Percentiles rank a stretch among this genome's conserved stretches.
phyloP scores from a whole-genome alignment of 2,888 invertebrate species.

The Drosophila fungiperda region DNA sequence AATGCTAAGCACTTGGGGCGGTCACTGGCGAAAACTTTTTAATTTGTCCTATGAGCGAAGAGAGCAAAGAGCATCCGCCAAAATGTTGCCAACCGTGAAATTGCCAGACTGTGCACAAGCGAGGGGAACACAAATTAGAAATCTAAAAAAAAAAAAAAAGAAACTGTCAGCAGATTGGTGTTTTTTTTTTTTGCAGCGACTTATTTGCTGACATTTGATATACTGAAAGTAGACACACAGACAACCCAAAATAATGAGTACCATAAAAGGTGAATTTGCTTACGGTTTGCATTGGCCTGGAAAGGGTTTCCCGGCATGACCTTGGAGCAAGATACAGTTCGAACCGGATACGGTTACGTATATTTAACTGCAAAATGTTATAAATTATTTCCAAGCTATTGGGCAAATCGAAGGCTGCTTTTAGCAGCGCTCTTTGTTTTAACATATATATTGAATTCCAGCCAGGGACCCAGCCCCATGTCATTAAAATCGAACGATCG shows the following conservation, averaged over 20 bases:
- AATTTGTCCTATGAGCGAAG: conserved; percentile 62
- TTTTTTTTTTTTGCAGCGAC: conserved; percentile 44
- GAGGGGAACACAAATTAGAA: conserved; percentile 21
- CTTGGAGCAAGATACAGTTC: conserved; percentile 22
- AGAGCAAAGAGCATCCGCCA: conserved; percentile 51
- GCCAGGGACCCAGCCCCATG: conserved; percentile 47
- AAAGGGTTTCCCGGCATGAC: conserved; percentile 8
- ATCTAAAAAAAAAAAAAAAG: conserved; percentile 23
- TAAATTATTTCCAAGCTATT: conserved; percentile 79
- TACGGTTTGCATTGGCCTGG: conserved; percentile 34
- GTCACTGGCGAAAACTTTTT: conserved; percentile 66
- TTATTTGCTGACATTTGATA: conserved; percentile 70
- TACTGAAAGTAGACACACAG: conserved; percentile 33
- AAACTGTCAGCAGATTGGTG: conserved; percentile 72
- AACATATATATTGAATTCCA: conserved; percentile 75
- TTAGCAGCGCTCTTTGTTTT: conserved; percentile 69
- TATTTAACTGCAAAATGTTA: conserved; percentile 69
- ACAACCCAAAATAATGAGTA: conserved; percentile 64
- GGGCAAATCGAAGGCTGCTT: conserved; percentile 75
- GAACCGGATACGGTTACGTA: neutral
- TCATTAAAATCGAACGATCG: conserved; percentile 68
- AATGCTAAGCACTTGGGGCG: conserved; percentile 63
- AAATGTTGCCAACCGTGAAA: conserved; percentile 76
- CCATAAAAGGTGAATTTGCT: conserved; percentile 37
- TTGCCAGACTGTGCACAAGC: conserved; percentile 44